Evolutionary conservation across 2,888 invertebrate genomes (phyloP).

Genomic region (Orchesellides sinensis): DNA sequence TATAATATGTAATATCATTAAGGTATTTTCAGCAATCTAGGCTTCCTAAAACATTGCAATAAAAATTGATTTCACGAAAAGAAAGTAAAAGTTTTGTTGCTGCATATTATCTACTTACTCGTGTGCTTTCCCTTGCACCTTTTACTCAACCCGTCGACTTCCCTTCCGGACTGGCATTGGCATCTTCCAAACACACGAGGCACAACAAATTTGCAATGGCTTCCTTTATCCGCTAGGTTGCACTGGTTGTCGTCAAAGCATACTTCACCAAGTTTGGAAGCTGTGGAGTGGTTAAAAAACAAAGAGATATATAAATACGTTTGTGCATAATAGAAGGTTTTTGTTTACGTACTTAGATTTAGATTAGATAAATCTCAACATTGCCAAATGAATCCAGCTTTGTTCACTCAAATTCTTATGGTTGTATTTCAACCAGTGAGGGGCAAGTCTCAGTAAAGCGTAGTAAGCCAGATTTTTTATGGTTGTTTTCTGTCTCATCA

Average conservation of each 20-base stretch:
- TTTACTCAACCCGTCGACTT: constrained; percentile 53
- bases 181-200: constrained; percentile 93
- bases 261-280: constrained; percentile 89
- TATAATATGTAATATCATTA: too few relatives aligned
- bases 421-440: too few relatives aligned
- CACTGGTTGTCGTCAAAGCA: constrained; percentile 95
- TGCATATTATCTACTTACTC: constrained; percentile 61
- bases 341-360: too few relatives aligned
- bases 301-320: too few relatives aligned
- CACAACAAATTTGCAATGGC: constrained; percentile 92
- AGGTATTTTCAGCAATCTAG: too few relatives aligned
- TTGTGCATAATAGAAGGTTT: too few relatives aligned
- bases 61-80: too few relatives aligned
- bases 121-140: constrained; percentile 63
- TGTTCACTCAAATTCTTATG: too few relatives aligned
- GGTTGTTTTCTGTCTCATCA: too few relatives aligned
- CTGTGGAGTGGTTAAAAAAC: constrained; percentile 80
- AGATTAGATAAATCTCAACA: neutral
- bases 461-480: neutral
- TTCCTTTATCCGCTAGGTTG: constrained; percentile 88
- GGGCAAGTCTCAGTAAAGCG: too few relatives aligned
- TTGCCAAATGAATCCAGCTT: neutral
- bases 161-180: constrained; percentile 82
- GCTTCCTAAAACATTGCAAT: neutral
- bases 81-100: neutral